Base-by-base conservation (phyloP, 2,797 vertebrate species). In the Eulemur albifrons region DNA sequence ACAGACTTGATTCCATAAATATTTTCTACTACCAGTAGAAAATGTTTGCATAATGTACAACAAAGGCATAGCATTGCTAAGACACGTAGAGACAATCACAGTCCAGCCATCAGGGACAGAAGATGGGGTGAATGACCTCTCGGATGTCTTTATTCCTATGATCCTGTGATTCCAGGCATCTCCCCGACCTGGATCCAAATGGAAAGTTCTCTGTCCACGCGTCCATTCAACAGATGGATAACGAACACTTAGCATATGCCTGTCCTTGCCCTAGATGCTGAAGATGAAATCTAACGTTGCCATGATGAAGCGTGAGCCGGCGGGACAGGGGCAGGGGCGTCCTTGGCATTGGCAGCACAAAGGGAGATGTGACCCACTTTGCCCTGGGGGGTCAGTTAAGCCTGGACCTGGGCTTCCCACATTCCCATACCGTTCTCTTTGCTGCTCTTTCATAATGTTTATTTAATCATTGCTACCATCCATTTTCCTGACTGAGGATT, bases 401-500 rank as follows among this genome's bases (percentile, higher is more conserved):
- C 23, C 75, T 27, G 30, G 25, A 61, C 20, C 63, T 5, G 14
- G 2, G 11, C 61, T 14, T 27, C 17, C 8, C 4, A 14, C 18
- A 2, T 52, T 17, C 7, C 0, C n/a, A 3, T 6, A 21, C 45
- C 20, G 32, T 21, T 61, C 20, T 85, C 21, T 70, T 48, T 43
- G 2, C 30, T 43, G 50, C 59, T 38, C 32, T 21, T 67, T 35
- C 2, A 40, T 45, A 50, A 21, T 5, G 12, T 27, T 17, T 54
- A 18, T 52, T 52, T 43, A 67, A 14, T 87, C n/a, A 13, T n/a
- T 10, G n/a, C 30, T 63, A 77, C 5, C 25, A 13, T 21, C 40
- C 27, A 3, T 63, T 80, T 92, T 90, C 70, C 75, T 89, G 83
- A 81, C 32, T 38, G 57, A 21, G 14, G 52, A 35, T 52, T 79